Base-by-base conservation (phyloP, 1,140 invertebrate species). In the Physella acuta region DNA sequence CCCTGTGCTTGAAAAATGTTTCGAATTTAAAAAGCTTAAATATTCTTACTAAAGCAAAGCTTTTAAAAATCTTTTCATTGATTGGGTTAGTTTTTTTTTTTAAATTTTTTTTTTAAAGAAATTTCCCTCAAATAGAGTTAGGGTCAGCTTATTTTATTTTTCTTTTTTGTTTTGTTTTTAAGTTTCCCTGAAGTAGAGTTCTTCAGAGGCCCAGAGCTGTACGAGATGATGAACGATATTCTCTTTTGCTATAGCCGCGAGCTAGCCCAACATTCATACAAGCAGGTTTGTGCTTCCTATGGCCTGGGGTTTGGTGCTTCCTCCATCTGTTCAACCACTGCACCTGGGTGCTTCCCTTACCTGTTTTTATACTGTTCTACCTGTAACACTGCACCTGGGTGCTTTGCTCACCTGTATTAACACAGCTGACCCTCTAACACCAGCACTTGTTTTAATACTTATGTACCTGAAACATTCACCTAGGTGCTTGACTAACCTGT, bases 331-430 rank as follows among this genome's bases (percentile, higher is more conserved):
- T 49, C 11, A 14, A 14, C 11, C n/a, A 49, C 11, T 49, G 60
- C 65, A 70, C 73, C 37, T 71, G 17, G 24, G 17, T 72, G 74
- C 3, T 74, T 61, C 64, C 55, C 30, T 67, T 65, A 69, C 62
- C 76, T 36, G 65, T 53, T 72, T 30, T 67, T 86, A 85, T 33
- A 92, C 44, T 14, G 11, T 11, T 49, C n/a, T 49, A 11, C 11
- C n/a, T 49, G n/a, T n/a, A n/a, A n/a, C 44, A n/a, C 44, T 49
- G 44, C n/a, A 14, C 11, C 11, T 11, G 11, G 44, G 11, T 49
- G n/a, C 44, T 49, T 49, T 49, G n/a, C n/a, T 49, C n/a, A 49
- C n/a, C 44, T 49, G 44, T 49, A n/a, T 49, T 11, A n/a, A 49
- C 44, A 49, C 44, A 14, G 44, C 44, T 49, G n/a, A 14, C 44